These are phyloP conservation scores for Meloidogyne exigua DNA, from an alignment of 1,140 invertebrate species.

Conservation along the genomic window DNA sequence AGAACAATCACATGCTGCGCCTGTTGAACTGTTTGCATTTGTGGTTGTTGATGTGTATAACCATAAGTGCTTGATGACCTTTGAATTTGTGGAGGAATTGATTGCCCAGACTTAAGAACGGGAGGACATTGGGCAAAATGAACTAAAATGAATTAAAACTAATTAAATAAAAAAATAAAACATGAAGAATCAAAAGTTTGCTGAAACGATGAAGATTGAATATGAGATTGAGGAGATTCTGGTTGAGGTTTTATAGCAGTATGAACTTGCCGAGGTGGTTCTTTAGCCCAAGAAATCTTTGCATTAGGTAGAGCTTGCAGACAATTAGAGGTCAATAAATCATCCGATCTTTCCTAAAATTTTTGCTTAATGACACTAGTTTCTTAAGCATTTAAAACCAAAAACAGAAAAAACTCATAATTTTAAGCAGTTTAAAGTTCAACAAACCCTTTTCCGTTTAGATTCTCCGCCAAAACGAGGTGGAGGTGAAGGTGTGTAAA, in stretches of 20 bases:
- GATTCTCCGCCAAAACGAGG: constrained; percentile 15
- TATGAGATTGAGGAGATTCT: background rate
- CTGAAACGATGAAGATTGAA: background rate
- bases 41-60: background rate
- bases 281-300: constrained; percentile 25
- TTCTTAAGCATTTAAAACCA: no score
- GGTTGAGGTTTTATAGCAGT: background rate
- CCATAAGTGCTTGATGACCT: background rate
- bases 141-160: background rate
- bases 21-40: background rate
- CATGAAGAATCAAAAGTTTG: background rate
- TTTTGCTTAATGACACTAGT: no score
- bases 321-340: background rate
- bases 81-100: background rate
- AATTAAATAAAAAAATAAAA: background rate
- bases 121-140: background rate
- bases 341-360: constrained; percentile 8
- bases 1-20: background rate
- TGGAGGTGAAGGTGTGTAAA: constrained; percentile 24
- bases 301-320: background rate
- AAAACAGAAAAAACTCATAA: background rate
- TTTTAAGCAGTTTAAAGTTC: background rate
- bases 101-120: background rate
- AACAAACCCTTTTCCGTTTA: constrained; percentile 8
- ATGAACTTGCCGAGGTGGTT: constrained; percentile 22